Evolutionary conservation across 2,113 vertebrate genomes (phyloP), one percentile per base, ranked within the genome.

Genomic region (Ailurus styani): DNA sequence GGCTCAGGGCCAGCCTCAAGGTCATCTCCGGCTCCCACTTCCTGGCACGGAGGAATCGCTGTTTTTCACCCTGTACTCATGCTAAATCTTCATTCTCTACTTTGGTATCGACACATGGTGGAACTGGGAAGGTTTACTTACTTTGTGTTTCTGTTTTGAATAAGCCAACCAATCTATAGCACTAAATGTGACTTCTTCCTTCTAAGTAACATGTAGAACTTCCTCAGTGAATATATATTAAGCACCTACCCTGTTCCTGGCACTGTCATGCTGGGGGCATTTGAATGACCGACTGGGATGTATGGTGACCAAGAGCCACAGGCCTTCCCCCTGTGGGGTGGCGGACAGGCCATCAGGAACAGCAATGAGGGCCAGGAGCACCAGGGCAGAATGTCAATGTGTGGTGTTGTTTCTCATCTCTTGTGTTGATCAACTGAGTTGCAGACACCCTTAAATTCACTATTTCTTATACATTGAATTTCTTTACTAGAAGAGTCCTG

Each of bases 291-390:
- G 20, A 34, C 7, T 9, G 62, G 52, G 17, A 66, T 20, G 13
- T n/a, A 31, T 3, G 3, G 50, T 27, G 21, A 27, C 42, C 25
- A 11, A 45, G 81, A 77, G 25, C 13, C 54, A 13, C 4, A 20
- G 45, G 27, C 12, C 2, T 34, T 45, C 12, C 0, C 14, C 25
- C 8, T 25, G 7, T 0, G 25, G 42, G 64, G 17, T 5, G 0
- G 37, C 4, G 9, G 73, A 0, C 42, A 14, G 40, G 50, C 42
- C 57, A 9, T 4, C 11, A 0, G 15, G 77, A 52, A 20, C 6
- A 14, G 25, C 3, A 6, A 2, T 9, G 37, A 31, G 52, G 11
- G 37, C 2, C 18, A 8, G 37, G 11, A 64, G 29, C 12, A 0
- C 42, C 0, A 0, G 13, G 9, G n/a, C 12, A 5, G 25, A 62